Evolutionary conservation across 2,888 invertebrate species (phyloP).

Genomic region (Chrysina gloriosa): DNA sequence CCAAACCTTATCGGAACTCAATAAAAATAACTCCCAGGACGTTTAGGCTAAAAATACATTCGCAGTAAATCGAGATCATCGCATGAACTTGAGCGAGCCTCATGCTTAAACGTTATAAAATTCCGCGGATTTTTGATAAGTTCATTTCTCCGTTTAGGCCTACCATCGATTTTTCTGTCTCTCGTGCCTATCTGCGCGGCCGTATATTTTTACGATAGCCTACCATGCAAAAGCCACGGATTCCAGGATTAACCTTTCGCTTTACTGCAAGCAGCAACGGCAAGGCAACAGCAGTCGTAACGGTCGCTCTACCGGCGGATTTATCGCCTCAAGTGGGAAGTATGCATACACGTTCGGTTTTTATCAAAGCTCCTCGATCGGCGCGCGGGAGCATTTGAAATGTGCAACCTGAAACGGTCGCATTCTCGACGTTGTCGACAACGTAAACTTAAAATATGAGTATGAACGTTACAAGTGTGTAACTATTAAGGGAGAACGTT

Average conservation of each 20-base stretch:
- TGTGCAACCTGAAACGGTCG: conserved; percentile 4
- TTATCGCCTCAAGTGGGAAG: conserved; percentile 2
- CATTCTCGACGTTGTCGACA: neutral
- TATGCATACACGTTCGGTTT: neutral
- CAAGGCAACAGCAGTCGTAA: neutral
- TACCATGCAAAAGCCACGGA: conserved; percentile 9
- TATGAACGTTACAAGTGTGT: neutral
- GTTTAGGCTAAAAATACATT: too few relatives aligned
- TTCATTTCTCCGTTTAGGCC: neutral
- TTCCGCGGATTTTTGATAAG: neutral
- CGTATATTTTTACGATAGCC: neutral
- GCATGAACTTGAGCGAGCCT: too few relatives aligned
- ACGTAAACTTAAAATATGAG: neutral
- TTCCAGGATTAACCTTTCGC: conserved; percentile 8
- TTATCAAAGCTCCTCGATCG: neutral
- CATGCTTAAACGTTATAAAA: conserved; percentile 10
- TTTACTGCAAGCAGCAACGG: neutral
- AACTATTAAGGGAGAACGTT: neutral
- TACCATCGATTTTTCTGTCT: neutral
- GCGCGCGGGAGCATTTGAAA: neutral
- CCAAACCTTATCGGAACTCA: too few relatives aligned
- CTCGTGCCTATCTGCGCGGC: conserved; percentile 3
- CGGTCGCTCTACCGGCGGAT: neutral
- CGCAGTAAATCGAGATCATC: too few relatives aligned
- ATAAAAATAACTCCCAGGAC: too few relatives aligned